phyloP scores from a whole-genome alignment of 1,140 invertebrate species.

The Bombus superbus region DNA sequence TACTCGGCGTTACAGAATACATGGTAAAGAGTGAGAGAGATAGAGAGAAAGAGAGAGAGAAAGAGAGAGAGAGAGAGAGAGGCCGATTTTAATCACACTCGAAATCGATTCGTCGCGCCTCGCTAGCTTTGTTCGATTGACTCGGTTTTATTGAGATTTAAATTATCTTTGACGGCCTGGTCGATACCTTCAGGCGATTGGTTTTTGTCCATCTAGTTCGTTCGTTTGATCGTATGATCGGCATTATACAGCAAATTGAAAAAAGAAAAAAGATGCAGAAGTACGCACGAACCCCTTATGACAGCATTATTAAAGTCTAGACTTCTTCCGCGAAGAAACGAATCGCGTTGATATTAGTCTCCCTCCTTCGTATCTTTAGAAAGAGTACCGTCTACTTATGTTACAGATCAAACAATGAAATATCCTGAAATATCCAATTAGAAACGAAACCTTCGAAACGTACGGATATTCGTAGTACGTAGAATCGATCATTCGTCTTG shows the following conservation, averaged over 20 bases:
- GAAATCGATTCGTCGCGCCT: slow-evolving; percentile 29
- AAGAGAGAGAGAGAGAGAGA: background rate
- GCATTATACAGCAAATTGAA: background rate
- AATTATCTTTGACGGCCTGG: slow-evolving; percentile 13
- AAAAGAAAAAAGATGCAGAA: background rate
- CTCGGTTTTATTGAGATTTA: slow-evolving; percentile 4
- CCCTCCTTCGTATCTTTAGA: slow-evolving; percentile 5
- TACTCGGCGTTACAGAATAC: background rate
- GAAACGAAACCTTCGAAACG: background rate
- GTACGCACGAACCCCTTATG: background rate
- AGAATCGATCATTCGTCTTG: background rate
- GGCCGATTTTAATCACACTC: background rate
- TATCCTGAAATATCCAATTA: background rate
- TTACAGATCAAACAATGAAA: background rate
- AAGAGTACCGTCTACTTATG: slow-evolving; percentile 15
- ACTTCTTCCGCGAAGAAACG: background rate
- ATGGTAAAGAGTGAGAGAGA: background rate
- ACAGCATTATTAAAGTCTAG: background rate
- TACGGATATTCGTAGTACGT: background rate
- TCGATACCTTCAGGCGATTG: background rate
- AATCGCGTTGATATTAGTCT: background rate
- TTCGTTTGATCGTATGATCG: background rate
- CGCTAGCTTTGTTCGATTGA: slow-evolving; percentile 14
- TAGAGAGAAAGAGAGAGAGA: background rate
- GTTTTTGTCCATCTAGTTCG: background rate